Evolutionary conservation across 2,888 invertebrate species (phyloP), one percentile per base, ranked within the genome.

Genomic region (Napeogenes inachia): DNA sequence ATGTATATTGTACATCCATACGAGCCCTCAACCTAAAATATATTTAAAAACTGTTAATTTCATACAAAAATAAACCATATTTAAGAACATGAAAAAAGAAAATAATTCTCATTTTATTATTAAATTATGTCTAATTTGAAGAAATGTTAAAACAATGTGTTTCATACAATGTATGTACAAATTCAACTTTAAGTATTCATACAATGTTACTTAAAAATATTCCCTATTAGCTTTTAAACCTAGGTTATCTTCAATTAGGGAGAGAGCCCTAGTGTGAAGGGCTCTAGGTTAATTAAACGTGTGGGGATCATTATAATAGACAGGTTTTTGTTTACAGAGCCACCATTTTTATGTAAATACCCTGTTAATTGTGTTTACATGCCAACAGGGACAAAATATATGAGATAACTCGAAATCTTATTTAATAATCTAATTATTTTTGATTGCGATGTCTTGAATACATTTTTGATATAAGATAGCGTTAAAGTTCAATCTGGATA

Each of bases 401-500:
- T 6, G 2, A 38, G 3, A 6, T 38, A 38, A 38, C 21, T 21
- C 21, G 21, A 21, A 21, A 21, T 21, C 21, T 35, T 35, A 35
- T 35, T 5, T 35, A 35, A 5, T 21, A 21, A 35, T 35, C 35
- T 35, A 35, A 35, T 35, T 4, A 5, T 5, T 35, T 5, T 5
- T 5, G 35, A 35, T 35, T 6, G 4, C 35, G 3, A 6, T 35
- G 42, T 42, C 42, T 42, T 6, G 3, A 8, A 42, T 42, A 10
- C 8, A 30, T 30, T 30, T 50, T n/a, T 6, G 21, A 30, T 50
- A 30, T 30, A 50, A 50, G 30, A 69, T 67, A 65, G 62, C 53
- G 61, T 63, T 61, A 68, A 65, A 80, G 80, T 84, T 79, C 77
- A 79, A 89, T 90, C 87, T 75, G 79, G 89, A 90, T 89, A 89